Base-by-base conservation (phyloP, 2,797 vertebrate species). In the Botia almorhae region DNA sequence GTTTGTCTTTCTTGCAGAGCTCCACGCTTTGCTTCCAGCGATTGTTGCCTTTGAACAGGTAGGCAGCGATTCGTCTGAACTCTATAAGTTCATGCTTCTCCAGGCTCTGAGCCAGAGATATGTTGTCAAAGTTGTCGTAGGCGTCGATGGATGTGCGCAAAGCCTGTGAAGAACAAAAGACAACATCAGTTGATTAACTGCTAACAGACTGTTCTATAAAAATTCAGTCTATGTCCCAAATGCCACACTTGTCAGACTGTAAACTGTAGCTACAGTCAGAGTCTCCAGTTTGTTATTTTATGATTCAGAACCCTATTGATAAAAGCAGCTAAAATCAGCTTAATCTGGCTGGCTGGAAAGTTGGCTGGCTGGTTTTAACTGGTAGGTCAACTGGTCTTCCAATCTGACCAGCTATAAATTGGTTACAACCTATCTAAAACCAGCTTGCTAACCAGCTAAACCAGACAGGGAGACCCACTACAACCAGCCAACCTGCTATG, bases 121-220 rank as follows among this genome's bases (percentile, higher is more conserved):
- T 99, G 92, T 99, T 99, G 92, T 99, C 98, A 78, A 99, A 99
- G 95, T 99, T 99, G 93, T 99, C 97, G n/a, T 99, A 99, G 65
- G 97, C 98, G 17, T 99, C 98, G 80, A 99, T 99, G 74, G 98
- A 99, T 79, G 96, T 95, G 68, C 98, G 96, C 84, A 99, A 93
- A 50, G 97, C 97, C 97, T 99, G 86, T 14, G 29, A 6, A 50
- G 81, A 2, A 78, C 14, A 80, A 4, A 29, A 12, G 6, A 46
- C 81, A 8, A 48, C 13, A 26, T 10, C 19, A 36, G 29, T 16
- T 43, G 13, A 26, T 1, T 13, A 13, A 3, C 2, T 70, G 70
- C 29, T 26, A 51, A n/a, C 3, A n/a, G 3, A 60, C 6, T 46
- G 14, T 26, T 50, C 16, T n/a, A 17, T n/a, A 48, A 8, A 48